A percentile compares a stretch with the other conserved stretches of the same genome.
phyloP scores from a whole-genome alignment of 2,797 vertebrate genomes.

The Manis javanica region DNA sequence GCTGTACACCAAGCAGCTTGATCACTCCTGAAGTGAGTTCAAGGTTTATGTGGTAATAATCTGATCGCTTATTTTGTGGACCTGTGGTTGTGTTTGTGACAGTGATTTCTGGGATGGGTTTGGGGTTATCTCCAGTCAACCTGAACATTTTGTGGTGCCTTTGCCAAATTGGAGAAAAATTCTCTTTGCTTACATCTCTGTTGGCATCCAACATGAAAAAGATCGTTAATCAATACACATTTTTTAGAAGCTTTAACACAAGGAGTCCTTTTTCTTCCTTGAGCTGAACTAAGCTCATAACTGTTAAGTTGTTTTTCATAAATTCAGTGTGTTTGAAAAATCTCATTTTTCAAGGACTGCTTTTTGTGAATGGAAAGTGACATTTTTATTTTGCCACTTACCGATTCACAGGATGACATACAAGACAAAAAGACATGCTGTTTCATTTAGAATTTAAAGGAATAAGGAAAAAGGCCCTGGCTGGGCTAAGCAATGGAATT shows the following conservation, averaged over 20 bases:
- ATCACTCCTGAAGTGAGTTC: background rate
- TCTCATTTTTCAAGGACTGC: slow-evolving; percentile 2
- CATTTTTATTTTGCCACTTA: slow-evolving; percentile 10
- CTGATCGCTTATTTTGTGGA: background rate
- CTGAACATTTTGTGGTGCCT: background rate
- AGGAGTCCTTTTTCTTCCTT: slow-evolving; percentile 33
- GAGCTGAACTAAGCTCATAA: background rate
- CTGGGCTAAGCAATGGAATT: background rate
- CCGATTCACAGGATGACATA: background rate
- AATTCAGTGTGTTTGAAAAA: slow-evolving; percentile 34
- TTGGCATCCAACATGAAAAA: slow-evolving; percentile 32
- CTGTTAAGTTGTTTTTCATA: slow-evolving; percentile 45
- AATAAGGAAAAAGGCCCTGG: background rate
- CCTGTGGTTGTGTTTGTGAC: background rate
- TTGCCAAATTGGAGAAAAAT: background rate
- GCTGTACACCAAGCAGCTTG: background rate
- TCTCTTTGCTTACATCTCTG: slow-evolving; percentile 44
- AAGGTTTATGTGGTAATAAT: background rate
- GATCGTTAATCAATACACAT: slow-evolving; percentile 9
- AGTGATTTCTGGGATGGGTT: background rate
- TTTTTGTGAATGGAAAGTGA: slow-evolving; percentile 5
- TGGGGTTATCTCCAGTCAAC: background rate
- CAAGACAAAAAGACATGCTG: background rate
- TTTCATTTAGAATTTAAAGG: background rate
- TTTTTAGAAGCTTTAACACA: background rate